These are phyloP conservation scores for Scomber japonicus DNA, from an alignment of 2,113 vertebrate genomes.

Conservation along the genomic window DNA sequence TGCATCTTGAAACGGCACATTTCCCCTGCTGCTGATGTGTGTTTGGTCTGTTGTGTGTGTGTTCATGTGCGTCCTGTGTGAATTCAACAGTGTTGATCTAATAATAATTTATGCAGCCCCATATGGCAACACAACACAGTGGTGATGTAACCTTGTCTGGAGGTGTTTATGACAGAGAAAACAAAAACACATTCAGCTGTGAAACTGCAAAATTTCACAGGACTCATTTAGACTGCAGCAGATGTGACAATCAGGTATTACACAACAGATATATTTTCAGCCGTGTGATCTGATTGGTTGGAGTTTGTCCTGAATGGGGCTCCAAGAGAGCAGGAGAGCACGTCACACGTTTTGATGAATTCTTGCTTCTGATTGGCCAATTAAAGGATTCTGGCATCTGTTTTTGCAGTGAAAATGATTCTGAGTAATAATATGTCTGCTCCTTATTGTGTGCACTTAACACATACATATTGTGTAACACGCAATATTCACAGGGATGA, in stretches of 20 bases:
- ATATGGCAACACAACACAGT: constrained; percentile 33
- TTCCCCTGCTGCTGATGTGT: constrained; percentile 7
- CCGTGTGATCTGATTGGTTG: constrained; percentile 1
- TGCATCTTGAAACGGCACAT: constrained; percentile 7
- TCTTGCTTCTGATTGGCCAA: background rate
- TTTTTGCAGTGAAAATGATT: background rate
- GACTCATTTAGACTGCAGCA: constrained; percentile 30
- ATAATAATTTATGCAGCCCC: constrained; percentile 61
- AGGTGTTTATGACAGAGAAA: constrained; percentile 49
- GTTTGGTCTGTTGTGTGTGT: background rate
- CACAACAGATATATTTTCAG: constrained; percentile 36
- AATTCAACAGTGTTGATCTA: constrained; percentile 40
- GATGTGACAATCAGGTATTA: constrained; percentile 31
- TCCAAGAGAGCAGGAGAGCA: background rate
- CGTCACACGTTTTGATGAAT: background rate
- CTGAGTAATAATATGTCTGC: background rate
- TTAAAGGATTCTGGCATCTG: background rate
- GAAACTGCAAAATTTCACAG: constrained; percentile 48
- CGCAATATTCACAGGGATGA: constrained; percentile 4
- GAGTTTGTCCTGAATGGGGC: background rate
- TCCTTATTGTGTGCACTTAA: background rate
- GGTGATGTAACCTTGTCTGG: constrained; percentile 56
- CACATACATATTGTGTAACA: background rate
- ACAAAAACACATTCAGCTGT: constrained; percentile 51
- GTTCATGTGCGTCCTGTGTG: constrained; percentile 5